Conservation (phyloP, 2,113 vertebrate species). For the Garra rufa region DNA sequence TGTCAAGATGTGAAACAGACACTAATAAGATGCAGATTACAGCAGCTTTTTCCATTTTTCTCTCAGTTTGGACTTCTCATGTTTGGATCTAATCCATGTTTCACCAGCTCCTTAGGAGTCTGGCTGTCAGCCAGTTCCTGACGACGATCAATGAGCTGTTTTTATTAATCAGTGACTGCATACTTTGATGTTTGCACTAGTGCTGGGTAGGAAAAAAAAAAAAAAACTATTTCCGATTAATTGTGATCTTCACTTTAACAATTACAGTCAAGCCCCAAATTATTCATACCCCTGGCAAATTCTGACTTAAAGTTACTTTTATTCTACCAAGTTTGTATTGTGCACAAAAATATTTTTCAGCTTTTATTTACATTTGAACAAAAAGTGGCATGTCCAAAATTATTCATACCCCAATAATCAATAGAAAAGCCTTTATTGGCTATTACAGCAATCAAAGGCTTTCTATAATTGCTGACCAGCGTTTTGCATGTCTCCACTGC, state of each 20-base stretch:
- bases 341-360: no score
- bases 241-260: neutral
- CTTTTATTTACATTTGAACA: no score
- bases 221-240: neutral
- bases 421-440: no score
- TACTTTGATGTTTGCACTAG: neutral
- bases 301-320: no score
- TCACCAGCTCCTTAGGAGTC: constrained; percentile 28
- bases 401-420: no score
- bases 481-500: no score
- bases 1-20: neutral
- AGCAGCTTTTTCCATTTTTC: constrained; percentile 12
- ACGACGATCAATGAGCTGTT: constrained; percentile 5
- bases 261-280: no score
- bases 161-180: neutral
- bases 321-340: no score
- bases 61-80: neutral
- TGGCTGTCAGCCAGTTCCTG: constrained; percentile 31
- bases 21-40: constrained; percentile 23
- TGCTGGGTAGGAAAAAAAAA: neutral
- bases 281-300: no score
- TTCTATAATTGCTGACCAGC: no score
- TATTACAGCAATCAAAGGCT: no score
- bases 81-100: constrained; percentile 18
- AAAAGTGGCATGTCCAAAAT: no score